Conservation (phyloP, 1,140 invertebrate species). For the Pogonomyrmex barbatus region DNA sequence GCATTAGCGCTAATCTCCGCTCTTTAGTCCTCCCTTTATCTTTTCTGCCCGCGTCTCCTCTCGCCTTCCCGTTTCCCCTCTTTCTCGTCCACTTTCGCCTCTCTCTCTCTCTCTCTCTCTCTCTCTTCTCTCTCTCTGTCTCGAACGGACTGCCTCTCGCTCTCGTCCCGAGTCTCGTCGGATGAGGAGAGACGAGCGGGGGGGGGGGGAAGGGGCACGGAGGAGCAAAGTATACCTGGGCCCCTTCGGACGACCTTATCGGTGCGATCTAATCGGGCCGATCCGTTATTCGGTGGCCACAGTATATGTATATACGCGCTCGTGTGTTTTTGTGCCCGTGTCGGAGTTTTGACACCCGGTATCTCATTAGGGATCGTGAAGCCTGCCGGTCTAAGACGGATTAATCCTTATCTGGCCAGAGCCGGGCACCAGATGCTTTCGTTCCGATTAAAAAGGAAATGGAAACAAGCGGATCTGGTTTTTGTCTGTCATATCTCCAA, state of each 20-base stretch:
- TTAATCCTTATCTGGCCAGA: conserved; percentile 64
- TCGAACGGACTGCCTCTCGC: conserved; percentile 6
- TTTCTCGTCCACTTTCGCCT: neutral
- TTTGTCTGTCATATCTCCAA: conserved; percentile 8
- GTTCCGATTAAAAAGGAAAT: conserved; percentile 38
- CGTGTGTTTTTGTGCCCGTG: conserved; percentile 63
- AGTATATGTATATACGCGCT: conserved; percentile 4
- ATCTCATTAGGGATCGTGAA: conserved; percentile 85
- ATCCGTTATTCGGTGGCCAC: conserved; percentile 83
- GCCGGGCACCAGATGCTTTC: conserved; percentile 46
- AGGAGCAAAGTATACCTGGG: conserved; percentile 58
- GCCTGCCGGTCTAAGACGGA: conserved; percentile 73
- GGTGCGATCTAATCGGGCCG: conserved; percentile 82
- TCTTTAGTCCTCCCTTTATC: conserved; percentile 86
- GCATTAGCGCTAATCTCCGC: conserved; percentile 87
- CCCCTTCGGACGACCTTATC: conserved; percentile 72
- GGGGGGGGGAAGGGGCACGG: neutral
- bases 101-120: conserved; percentile 40
- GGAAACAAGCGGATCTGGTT: conserved; percentile 30
- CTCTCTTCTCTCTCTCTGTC: neutral
- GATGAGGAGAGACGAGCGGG: too few species aligned
- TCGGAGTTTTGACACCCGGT: conserved; percentile 85
- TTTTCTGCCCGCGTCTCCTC: conserved; percentile 78
- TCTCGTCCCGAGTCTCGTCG: too few species aligned
- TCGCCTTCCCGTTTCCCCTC: conserved; percentile 52